Evolutionary conservation across 2,797 vertebrate genomes (phyloP).

Genomic region (Podargus strigoides): DNA sequence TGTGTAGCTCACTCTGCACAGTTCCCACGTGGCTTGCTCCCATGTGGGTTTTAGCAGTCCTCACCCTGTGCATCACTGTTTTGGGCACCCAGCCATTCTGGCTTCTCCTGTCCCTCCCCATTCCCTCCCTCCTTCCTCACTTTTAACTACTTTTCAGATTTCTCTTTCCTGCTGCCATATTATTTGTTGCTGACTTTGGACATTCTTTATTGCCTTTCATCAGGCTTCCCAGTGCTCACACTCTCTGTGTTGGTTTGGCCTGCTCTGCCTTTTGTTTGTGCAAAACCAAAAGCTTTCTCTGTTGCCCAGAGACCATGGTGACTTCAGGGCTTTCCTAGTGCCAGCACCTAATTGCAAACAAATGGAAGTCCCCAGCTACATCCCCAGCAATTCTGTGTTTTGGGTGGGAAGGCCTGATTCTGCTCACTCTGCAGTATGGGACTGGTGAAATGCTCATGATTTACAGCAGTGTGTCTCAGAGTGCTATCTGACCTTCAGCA

Average conservation of each 20-base stretch:
- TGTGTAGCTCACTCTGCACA: not conserved
- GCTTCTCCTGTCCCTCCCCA: not conserved
- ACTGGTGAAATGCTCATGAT: not conserved
- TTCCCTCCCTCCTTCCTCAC: not conserved
- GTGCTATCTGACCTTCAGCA: slow-evolving; percentile 12
- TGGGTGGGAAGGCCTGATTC: not conserved
- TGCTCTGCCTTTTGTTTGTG: slow-evolving; percentile 32
- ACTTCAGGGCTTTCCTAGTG: slow-evolving; percentile 39
- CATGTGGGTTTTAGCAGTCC: not conserved
- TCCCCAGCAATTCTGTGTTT: not conserved
- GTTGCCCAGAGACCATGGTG: slow-evolving; percentile 31
- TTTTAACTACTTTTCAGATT: not conserved
- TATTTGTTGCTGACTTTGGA: slow-evolving; percentile 53
- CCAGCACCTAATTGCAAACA: slow-evolving; percentile 57
- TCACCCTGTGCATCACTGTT: not conserved
- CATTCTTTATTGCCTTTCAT: slow-evolving; percentile 31
- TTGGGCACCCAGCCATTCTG: not conserved
- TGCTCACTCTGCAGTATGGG: not conserved
- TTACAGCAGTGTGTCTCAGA: not conserved
- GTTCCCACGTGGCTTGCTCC: not conserved
- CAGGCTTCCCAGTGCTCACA: not conserved
- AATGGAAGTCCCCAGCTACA: not conserved
- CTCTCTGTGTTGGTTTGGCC: slow-evolving; percentile 15
- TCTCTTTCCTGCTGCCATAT: slow-evolving; percentile 15
- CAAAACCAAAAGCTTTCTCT: slow-evolving; percentile 46